Conservation (phyloP, 2,113 vertebrate species). For the Labeo rohita region DNA sequence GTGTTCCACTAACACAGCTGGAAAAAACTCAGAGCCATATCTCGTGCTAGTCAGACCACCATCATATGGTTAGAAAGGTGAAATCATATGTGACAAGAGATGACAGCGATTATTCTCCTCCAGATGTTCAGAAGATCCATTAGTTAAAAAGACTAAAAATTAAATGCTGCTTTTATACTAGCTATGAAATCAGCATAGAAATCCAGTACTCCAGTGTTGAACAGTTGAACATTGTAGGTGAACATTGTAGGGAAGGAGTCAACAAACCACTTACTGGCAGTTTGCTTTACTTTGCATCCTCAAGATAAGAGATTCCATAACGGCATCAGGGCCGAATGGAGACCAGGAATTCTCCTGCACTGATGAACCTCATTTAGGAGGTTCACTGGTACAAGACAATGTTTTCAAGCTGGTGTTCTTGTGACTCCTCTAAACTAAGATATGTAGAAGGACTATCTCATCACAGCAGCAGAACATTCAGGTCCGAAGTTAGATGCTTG, state of each 20-base stretch:
- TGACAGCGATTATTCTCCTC: neutral
- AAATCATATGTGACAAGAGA: neutral
- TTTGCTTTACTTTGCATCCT: conserved; percentile 52
- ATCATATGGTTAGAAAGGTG: neutral
- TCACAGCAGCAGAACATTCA: neutral
- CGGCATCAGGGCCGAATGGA: conserved; percentile 52
- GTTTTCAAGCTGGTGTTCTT: conserved; percentile 42
- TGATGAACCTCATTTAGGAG: conserved; percentile 41
- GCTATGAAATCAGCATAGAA: neutral
- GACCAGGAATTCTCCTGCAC: conserved; percentile 49
- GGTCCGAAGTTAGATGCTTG: neutral
- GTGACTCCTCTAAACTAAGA: neutral
- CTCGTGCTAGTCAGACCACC: conserved; percentile 64
- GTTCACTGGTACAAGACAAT: conserved; percentile 36
- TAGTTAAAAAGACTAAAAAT: neutral
- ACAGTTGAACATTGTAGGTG: conserved; percentile 36
- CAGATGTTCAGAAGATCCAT: neutral
- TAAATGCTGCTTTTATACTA: neutral
- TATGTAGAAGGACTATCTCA: neutral
- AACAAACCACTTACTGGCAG: conserved; percentile 62
- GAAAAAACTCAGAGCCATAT: conserved; percentile 58
- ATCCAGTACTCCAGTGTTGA: conserved; percentile 40
- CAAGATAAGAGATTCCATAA: conserved; percentile 67
- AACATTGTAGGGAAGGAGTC: conserved; percentile 44
- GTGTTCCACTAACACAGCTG: conserved; percentile 62